A percentile compares a stretch with the other conserved stretches of the same genome.
Evolutionary conservation across 2,113 vertebrate genomes (phyloP).

Genomic region (Macrotis lagotis): DNA sequence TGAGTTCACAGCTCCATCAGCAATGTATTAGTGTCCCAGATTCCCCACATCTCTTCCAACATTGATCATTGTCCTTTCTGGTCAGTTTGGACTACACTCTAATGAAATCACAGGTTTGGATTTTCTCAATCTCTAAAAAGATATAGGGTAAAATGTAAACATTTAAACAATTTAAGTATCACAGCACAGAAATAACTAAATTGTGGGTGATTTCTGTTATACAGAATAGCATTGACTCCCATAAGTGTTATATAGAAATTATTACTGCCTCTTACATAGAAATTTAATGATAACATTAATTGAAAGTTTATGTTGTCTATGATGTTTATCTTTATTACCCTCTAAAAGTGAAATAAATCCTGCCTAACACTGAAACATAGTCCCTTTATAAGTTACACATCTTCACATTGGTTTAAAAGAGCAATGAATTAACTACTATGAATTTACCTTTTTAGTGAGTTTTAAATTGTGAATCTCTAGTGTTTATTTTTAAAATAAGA

Average conservation of each 20-base stretch:
- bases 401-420: conserved; percentile 44
- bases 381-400: conserved; percentile 35
- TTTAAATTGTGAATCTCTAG: conserved; percentile 52
- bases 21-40: no score
- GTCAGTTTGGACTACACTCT: background rate
- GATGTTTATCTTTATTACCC: conserved; percentile 35
- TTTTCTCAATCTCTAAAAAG: background rate
- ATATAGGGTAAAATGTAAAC: background rate
- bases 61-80: no score
- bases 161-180: background rate
- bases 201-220: background rate
- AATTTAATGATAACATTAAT: background rate
- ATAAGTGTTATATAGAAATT: background rate
- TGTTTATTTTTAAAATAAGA: conserved; percentile 33
- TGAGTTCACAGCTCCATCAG: no score
- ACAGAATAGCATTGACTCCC: background rate
- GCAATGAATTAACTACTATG: conserved; percentile 8
- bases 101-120: background rate
- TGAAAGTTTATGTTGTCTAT: background rate
- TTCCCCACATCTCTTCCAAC: no score
- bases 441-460: conserved; percentile 34
- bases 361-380: background rate
- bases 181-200: background rate
- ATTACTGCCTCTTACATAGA: conserved; percentile 14
- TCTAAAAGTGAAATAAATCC: conserved; percentile 35